Percentiles rank a stretch among this genome's conserved stretches.
Conservation (phyloP, 2,888 invertebrate genomes). For the Crepidodera aurea region DNA sequence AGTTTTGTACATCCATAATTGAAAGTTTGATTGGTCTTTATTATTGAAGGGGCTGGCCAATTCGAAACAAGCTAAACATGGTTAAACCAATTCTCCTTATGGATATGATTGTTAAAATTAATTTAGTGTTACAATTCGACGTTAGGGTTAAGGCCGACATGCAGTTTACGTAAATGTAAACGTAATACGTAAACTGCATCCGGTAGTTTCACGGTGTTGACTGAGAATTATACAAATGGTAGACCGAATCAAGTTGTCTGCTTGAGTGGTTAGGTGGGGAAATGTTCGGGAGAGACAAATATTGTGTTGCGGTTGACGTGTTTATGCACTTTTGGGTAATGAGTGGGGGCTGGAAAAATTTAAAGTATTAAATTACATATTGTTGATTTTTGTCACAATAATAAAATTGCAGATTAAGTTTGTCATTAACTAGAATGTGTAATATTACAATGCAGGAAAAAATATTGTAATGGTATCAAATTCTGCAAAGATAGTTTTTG, state of each 20-base stretch:
- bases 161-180: constrained; percentile 15
- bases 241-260: constrained; percentile 25
- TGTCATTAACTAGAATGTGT: no score
- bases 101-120: constrained; percentile 20
- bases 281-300: background rate
- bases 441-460: no score
- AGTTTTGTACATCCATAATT: no score
- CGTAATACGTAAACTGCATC: constrained; percentile 12
- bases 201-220: constrained; percentile 15
- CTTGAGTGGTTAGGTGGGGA: constrained; percentile 13
- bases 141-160: constrained; percentile 6
- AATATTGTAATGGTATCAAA: no score
- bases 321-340: background rate
- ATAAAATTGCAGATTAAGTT: no score
- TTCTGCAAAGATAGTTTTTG: no score
- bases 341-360: no score
- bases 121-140: constrained; percentile 26
- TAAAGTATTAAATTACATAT: no score
- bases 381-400: no score
- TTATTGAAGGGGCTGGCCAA: no score
- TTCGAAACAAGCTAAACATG: constrained; percentile 14
- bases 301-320: background rate
- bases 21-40: no score
- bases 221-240: constrained; percentile 27
- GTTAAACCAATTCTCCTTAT: constrained; percentile 11